Evolutionary conservation across 2,888 invertebrate genomes (phyloP), one percentile per base, ranked within the genome.

Genomic region (Acronicta aceris): DNA sequence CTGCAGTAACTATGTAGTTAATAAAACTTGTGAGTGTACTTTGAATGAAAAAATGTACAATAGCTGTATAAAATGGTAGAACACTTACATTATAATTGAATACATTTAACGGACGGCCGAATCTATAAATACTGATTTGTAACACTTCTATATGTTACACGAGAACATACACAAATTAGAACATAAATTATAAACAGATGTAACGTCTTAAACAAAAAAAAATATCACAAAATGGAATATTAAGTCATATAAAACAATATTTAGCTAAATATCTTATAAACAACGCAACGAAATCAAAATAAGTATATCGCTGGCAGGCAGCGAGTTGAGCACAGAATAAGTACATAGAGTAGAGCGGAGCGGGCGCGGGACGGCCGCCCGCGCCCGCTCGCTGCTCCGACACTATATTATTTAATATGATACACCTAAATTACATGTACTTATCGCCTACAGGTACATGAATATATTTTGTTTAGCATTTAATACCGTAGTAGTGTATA

Each of bases 61-160:
- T 65, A 71, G 21, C 54, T 60, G 13, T 16, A 62, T 65, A 74
- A 58, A 48, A 58, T 21, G 46, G 47, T 54, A 59, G 45, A 53
- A 45, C 53, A 65, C 67, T 63, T 60, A 66, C 59, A 57, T 60
- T 75, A 72, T 30, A 65, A 61, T 73, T 50, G 45, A 70, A 68
- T 76, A 76, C 64, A 61, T 58, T 66, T 65, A 70, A 70, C 64
- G 77, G 77, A 77, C 77, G 77, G 77, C 43, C 70, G 47, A 72
- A 73, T 72, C 54, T 68, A 74, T 66, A 72, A 76, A 77, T 70
- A 62, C 67, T 72, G 68, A 66, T 65, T 69, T 74, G 42, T 57
- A 71, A 71, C 59, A 54, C 50, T 5, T 47, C 54, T 61, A 69
- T 16, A 57, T 25, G 48, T 67, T 65, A 68, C 52, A 41, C 54